Percentiles rank a stretch among this genome's conserved stretches.
These are phyloP conservation scores for Mirza zaza DNA, from an alignment of 2,113 vertebrate species.

Conservation along the genomic window DNA sequence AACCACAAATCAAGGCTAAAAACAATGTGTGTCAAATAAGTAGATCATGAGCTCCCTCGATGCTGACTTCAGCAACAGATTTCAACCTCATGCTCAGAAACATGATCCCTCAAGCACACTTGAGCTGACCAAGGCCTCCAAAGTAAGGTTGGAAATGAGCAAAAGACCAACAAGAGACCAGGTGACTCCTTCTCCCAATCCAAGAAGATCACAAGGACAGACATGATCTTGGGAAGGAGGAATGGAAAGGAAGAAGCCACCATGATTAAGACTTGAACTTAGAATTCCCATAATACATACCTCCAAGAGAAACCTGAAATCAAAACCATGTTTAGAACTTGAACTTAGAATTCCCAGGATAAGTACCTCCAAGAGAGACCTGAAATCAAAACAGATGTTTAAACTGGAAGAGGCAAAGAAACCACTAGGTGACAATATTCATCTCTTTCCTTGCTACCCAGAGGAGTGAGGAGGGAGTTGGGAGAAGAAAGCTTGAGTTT, in stretches of 20 bases:
- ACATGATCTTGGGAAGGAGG: not conserved
- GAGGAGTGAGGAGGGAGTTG: not conserved
- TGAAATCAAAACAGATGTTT: not conserved
- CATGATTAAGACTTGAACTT: not conserved
- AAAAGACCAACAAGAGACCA: not conserved
- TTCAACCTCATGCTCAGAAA: not conserved
- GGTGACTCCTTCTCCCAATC: not conserved
- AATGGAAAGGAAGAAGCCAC: not conserved
- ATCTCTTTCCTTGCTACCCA: not conserved
- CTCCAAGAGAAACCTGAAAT: not conserved
- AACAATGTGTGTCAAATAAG: not conserved
- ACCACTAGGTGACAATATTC: not conserved
- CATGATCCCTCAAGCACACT: not conserved
- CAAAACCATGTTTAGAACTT: not conserved
- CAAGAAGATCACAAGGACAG: not conserved
- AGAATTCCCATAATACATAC: not conserved
- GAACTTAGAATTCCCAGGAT: not conserved
- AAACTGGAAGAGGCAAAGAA: not conserved
- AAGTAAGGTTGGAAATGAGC: not conserved
- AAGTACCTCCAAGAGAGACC: not conserved
- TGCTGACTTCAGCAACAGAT: not conserved
- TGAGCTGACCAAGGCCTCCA: not conserved
- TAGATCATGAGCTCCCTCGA: not conserved
- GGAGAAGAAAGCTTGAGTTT: not conserved
- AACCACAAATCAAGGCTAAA: not conserved